Conservation (phyloP, 2,797 vertebrate genomes). For the Eulemur coronatus region DNA sequence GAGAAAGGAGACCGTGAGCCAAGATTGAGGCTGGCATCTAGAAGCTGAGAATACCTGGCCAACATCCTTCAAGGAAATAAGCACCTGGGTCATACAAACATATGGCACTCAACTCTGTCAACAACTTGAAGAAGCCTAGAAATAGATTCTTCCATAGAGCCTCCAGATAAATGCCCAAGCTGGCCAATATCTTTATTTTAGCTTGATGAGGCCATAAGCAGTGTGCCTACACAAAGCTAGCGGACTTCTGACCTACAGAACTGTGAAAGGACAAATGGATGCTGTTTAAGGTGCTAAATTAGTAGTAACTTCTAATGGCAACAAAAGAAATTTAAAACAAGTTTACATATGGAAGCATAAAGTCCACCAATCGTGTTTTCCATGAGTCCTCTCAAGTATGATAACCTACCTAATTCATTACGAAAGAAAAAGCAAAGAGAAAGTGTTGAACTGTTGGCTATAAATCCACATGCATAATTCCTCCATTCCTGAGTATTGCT, state of each 20-base stretch:
- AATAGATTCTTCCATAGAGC: background rate
- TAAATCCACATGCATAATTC: background rate
- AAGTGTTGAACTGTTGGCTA: background rate
- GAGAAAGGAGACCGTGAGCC: background rate
- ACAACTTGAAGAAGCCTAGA: background rate
- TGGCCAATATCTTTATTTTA: background rate
- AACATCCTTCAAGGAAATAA: background rate
- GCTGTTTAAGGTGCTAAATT: background rate
- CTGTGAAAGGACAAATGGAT: background rate
- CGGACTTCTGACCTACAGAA: background rate
- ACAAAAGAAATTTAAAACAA: background rate
- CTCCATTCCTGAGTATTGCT: background rate
- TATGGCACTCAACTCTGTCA: background rate
- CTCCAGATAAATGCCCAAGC: background rate
- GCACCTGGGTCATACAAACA: accelerated
- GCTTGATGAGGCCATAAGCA: background rate
- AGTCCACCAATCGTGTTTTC: background rate
- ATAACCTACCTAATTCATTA: background rate
- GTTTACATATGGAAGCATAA: background rate
- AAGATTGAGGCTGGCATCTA: background rate
- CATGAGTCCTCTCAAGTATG: background rate
- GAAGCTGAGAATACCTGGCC: background rate
- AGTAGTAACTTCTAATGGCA: background rate
- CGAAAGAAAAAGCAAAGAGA: background rate
- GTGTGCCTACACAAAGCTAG: background rate